Evolutionary conservation across 2,888 invertebrate genomes (phyloP).

Genomic region (Eristalis intricaria): DNA sequence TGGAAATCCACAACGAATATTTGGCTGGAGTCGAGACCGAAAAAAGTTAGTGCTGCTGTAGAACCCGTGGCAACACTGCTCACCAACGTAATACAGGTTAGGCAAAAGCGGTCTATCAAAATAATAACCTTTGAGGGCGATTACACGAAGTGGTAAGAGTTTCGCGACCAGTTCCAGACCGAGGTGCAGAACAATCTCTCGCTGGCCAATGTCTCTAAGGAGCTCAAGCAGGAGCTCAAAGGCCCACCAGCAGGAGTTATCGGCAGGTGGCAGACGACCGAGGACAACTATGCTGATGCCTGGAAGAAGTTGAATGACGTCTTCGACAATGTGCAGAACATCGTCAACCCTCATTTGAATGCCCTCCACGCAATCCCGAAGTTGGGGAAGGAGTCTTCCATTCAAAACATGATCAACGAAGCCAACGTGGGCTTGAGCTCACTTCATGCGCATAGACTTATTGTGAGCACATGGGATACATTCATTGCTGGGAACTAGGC

Average conservation of each 20-base stretch:
- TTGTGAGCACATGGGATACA: neutral
- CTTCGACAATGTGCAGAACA: constrained; percentile 12
- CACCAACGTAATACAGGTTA: neutral
- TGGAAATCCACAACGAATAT: no score
- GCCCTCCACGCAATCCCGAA: no score
- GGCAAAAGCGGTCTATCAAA: neutral
- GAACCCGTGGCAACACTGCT: no score
- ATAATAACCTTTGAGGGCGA: neutral
- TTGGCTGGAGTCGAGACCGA: no score
- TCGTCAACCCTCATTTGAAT: no score
- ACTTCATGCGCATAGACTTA: neutral
- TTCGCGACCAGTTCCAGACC: neutral
- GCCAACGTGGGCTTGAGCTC: constrained; percentile 15
- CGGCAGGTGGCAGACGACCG: constrained; percentile 1
- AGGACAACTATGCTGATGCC: neutral
- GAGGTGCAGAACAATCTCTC: neutral
- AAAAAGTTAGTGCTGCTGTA: no score
- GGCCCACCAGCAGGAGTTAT: neutral
- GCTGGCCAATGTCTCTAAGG: neutral
- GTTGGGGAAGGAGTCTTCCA: neutral
- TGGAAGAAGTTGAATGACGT: constrained; percentile 14
- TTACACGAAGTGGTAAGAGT: neutral
- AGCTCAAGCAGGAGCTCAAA: neutral
- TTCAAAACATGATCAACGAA: constrained; percentile 8
- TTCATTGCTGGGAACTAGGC: neutral